These are phyloP conservation scores for Brachyhypopomus occidentalis DNA, from an alignment of 2,113 vertebrate species.

Conservation along the genomic window DNA sequence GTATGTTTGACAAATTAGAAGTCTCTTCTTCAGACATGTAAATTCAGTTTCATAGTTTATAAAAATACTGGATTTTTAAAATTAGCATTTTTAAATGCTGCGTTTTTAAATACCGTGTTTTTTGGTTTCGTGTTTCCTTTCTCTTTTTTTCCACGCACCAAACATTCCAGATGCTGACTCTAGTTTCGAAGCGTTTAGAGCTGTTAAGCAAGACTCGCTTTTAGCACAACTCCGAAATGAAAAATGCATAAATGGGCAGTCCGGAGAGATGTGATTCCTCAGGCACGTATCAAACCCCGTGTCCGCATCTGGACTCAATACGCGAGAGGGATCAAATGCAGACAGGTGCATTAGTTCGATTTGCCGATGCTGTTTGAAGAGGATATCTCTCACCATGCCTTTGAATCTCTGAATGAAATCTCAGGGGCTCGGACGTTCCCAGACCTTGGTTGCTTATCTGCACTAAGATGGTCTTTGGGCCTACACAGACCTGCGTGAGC, in stretches of 20 bases:
- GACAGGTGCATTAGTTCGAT: neutral
- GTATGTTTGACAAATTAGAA: too few relatives aligned
- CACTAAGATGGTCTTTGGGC: neutral
- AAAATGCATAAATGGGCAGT: neutral
- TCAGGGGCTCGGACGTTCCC: neutral
- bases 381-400: conserved; percentile 45
- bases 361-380: conserved; percentile 31
- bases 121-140: too few relatives aligned
- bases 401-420: conserved; percentile 44
- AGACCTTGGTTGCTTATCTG: neutral
- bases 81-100: too few relatives aligned
- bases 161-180: neutral
- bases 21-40: too few relatives aligned
- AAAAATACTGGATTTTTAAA: too few relatives aligned
- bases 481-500: neutral
- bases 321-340: conserved; percentile 27
- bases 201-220: neutral
- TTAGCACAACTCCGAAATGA: neutral
- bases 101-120: too few relatives aligned
- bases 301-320: neutral
- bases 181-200: neutral
- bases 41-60: too few relatives aligned
- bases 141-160: too few relatives aligned
- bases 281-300: neutral
- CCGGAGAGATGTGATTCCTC: conserved; percentile 18